Evolutionary conservation across 2,797 vertebrate genomes (phyloP).

Genomic region (Mus caroli): DNA sequence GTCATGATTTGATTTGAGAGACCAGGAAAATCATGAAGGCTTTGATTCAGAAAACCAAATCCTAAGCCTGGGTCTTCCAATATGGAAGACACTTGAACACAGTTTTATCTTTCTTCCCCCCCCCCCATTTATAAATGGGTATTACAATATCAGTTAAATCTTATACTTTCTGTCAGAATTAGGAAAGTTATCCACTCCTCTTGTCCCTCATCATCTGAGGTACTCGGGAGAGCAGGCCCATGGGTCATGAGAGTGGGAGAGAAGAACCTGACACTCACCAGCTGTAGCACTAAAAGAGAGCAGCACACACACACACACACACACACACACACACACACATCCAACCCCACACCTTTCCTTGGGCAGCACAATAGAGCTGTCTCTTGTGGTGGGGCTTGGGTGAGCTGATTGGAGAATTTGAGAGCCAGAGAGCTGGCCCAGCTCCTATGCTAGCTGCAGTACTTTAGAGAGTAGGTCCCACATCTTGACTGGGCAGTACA

Average conservation of each 20-base stretch:
- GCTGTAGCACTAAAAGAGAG: neutral
- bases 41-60: neutral
- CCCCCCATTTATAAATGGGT: neutral
- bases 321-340: too few relatives aligned
- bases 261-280: neutral
- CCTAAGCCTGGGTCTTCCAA: neutral
- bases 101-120: neutral
- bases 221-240: neutral
- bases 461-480: neutral
- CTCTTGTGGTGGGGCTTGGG: neutral
- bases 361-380: neutral
- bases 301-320: too few relatives aligned
- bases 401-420: neutral
- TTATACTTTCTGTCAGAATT: neutral
- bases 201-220: neutral
- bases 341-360: neutral
- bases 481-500: neutral
- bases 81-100: neutral
- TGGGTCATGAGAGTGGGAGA: neutral
- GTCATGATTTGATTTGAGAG: neutral
- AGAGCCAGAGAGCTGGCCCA: neutral
- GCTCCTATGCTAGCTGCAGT: neutral
- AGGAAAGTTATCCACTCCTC: neutral
- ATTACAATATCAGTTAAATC: neutral
- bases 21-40: neutral